These are phyloP conservation scores for Microcebus lehilahytsara DNA, from an alignment of 2,113 vertebrate species.

Conservation along the genomic window DNA sequence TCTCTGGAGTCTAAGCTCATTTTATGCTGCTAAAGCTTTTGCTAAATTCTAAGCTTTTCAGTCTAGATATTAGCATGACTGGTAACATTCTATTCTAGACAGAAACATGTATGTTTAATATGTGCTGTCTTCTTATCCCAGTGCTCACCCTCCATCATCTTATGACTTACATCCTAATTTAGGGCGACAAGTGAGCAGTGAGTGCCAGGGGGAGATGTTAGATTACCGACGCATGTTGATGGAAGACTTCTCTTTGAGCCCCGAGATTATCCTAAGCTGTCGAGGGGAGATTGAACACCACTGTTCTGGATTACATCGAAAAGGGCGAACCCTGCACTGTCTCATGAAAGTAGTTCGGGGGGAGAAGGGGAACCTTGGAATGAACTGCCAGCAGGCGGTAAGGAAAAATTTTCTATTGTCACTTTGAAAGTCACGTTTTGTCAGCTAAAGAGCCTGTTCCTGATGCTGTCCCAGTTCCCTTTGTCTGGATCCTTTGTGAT, in stretches of 20 bases:
- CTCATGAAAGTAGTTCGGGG: constrained; percentile 94
- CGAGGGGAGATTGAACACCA: constrained; percentile 94
- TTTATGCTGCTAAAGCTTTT: constrained; percentile 34
- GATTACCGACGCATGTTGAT: constrained; percentile 98
- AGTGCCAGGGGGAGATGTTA: constrained; percentile 98
- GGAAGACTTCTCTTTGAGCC: constrained; percentile 98
- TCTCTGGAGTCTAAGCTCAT: neutral
- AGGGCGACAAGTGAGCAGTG: constrained; percentile 95
- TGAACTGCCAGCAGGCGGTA: constrained; percentile 94
- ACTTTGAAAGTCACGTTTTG: neutral
- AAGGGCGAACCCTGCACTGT: constrained; percentile 96
- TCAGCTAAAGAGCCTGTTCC: neutral
- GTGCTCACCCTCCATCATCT: neutral
- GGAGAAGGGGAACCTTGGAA: constrained; percentile 89
- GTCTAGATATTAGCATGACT: neutral
- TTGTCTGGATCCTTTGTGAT: neutral
- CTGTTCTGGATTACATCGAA: constrained; percentile 96
- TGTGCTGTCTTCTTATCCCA: neutral
- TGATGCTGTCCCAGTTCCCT: neutral
- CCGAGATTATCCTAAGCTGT: constrained; percentile 97
- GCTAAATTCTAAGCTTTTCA: constrained; percentile 24
- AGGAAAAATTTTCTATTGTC: constrained; percentile 68
- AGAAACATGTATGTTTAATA: neutral
- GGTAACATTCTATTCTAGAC: neutral
- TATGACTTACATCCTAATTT: neutral